These are phyloP conservation scores for Dasyprocta punctata DNA, from an alignment of 2,113 vertebrate species.

Conservation along the genomic window DNA sequence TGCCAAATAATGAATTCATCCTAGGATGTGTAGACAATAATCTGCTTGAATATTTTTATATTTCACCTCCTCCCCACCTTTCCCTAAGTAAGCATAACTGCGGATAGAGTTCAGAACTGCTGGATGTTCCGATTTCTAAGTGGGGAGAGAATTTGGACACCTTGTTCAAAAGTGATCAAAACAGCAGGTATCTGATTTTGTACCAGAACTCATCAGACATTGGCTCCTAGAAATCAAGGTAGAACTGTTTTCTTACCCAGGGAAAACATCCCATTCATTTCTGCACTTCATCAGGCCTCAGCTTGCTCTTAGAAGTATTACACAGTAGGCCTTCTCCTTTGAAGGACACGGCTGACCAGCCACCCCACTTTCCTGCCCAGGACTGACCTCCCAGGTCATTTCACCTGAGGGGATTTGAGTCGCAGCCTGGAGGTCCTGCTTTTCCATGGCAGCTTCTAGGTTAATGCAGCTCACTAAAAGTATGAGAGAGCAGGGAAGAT, in stretches of 20 bases:
- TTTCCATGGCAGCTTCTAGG: neutral
- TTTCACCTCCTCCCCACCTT: slow-evolving; percentile 83
- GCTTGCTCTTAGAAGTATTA: slow-evolving; percentile 51
- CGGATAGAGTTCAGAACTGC: slow-evolving; percentile 73
- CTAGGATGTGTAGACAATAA: slow-evolving; percentile 88
- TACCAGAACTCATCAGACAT: slow-evolving; percentile 55
- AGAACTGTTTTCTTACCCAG: slow-evolving; percentile 62
- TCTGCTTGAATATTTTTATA: slow-evolving; percentile 89
- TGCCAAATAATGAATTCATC: slow-evolving; percentile 92
- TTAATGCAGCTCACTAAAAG: slow-evolving; percentile 66
- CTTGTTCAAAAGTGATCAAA: slow-evolving; percentile 79
- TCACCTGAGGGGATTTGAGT: slow-evolving; percentile 77
- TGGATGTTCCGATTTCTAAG: slow-evolving; percentile 81
- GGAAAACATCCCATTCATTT: slow-evolving; percentile 71
- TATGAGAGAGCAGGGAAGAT: slow-evolving; percentile 76
- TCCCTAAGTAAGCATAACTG: slow-evolving; percentile 84
- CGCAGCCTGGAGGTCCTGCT: slow-evolving; percentile 68
- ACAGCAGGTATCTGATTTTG: slow-evolving; percentile 52
- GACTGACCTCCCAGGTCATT: slow-evolving; percentile 69
- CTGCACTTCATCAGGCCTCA: slow-evolving; percentile 30
- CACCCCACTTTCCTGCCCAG: slow-evolving; percentile 62
- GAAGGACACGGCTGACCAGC: slow-evolving; percentile 67
- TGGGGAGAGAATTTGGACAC: slow-evolving; percentile 83
- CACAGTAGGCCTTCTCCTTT: slow-evolving; percentile 66
- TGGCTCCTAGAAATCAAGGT: slow-evolving; percentile 77